Base-by-base conservation (phyloP, 2,113 vertebrate genomes). In the Eublepharis macularius region DNA sequence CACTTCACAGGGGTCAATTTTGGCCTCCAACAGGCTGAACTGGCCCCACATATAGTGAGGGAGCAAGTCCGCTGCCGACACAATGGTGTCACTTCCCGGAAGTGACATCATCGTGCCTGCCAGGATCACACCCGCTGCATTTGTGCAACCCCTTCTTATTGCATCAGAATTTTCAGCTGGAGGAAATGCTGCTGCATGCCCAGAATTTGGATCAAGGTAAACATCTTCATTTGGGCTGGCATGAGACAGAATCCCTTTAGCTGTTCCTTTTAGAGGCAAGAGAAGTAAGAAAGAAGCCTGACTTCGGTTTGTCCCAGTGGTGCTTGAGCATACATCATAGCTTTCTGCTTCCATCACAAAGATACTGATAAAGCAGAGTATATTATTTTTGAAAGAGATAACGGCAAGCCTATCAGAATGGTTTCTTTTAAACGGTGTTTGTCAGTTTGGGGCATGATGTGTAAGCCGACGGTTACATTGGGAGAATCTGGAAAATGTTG, bases 381-480 rank as follows among this genome's bases (percentile, higher is more conserved):
- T 82, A 10, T 88, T 81, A 76, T 82, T 85, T 66, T 75, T 41
- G 49, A 86, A 83, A 87, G 81, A 34, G 86, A 73, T 43, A 91
- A 83, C 66, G 45, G 84, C 69, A 82, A 79, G 73, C 84, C 47
- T 32, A 36, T 29, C 29, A 4, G 29, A 76, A 78, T 36, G 11
- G 11, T 80, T 83, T 60, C 75, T 73, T 87, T 82, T 65, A 70
- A 86, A 83, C 39, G 66, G 2, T 0, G 0, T 82, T 86, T 84
- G 73, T 86, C 83, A 75, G 34, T 88, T 91, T 90, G 70, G 84
- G 88, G 84, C 88, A 90, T 80, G 70, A 88, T 68, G 81, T 85
- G 90, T 81, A 83, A 83, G 88, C 84, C 68, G 85, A 41, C 85
- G 68, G 47, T 69, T 89, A 73, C 91, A 83, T 69, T 26, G 76